phyloP scores from a whole-genome alignment of 2,888 invertebrate genomes.

The Tetragonisca angustula region DNA sequence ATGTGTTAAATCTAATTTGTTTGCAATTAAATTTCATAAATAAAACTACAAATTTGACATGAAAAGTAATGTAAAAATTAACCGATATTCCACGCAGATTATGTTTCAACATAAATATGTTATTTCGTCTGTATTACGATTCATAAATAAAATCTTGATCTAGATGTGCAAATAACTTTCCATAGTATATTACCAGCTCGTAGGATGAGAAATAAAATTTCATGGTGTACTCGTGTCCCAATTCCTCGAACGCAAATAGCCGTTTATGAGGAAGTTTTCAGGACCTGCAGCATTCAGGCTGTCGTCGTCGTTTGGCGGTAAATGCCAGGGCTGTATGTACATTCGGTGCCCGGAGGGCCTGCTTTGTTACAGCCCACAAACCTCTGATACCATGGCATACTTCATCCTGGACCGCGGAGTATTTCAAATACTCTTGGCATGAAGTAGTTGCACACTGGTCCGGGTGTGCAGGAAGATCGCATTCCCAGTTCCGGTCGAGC shows the following conservation, averaged over 20 bases:
- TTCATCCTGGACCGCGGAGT: conserved; percentile 74
- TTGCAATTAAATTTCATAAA: no score
- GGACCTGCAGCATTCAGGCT: conserved; percentile 51
- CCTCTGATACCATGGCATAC: conserved; percentile 76
- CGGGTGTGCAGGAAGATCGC: conserved; percentile 57
- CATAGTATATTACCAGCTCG: background rate
- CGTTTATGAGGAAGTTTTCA: conserved; percentile 66
- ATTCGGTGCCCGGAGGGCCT: conserved; percentile 73
- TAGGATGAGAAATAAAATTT: conserved; percentile 40
- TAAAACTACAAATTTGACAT: no score
- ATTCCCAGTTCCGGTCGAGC: conserved; percentile 63
- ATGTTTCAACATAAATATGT: background rate
- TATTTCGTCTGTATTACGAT: background rate
- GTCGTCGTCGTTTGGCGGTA: conserved; percentile 59
- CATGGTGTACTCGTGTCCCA: conserved; percentile 34
- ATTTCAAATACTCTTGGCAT: conserved; percentile 76
- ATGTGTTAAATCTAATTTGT: no score
- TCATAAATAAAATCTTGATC: background rate
- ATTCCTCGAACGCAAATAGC: conserved; percentile 53
- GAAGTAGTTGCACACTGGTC: conserved; percentile 67
- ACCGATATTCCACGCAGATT: background rate
- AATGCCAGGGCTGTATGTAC: conserved; percentile 66
- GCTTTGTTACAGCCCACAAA: conserved; percentile 74
- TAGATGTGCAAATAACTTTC: background rate
- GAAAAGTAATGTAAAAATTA: background rate